Evolutionary conservation across 2,113 vertebrate genomes (phyloP).

Genomic region (Xiphias gladius): DNA sequence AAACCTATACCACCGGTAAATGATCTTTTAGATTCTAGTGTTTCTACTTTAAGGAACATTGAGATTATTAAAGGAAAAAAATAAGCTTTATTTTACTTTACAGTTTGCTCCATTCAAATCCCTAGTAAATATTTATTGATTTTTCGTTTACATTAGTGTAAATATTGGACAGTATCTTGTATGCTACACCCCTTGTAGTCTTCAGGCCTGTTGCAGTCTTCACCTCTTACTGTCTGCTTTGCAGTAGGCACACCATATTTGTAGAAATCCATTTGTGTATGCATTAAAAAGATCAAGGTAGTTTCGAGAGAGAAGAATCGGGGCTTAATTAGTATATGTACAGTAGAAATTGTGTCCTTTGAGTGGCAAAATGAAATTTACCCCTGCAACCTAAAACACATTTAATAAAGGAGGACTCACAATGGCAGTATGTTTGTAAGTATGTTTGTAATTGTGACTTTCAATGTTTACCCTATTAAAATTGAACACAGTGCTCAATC

Average conservation of each 20-base stretch:
- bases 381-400: slow-evolving; percentile 34
- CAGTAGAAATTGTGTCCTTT: slow-evolving; percentile 25
- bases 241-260: slow-evolving; percentile 11
- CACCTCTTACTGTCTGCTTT: background rate
- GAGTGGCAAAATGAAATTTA: slow-evolving; percentile 53
- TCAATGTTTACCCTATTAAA: slow-evolving; percentile 70
- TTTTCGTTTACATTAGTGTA: background rate
- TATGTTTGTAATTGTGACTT: slow-evolving; percentile 63
- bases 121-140: background rate
- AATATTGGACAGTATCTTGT: background rate
- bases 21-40: background rate
- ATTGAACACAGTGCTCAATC: slow-evolving; percentile 51
- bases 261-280: slow-evolving; percentile 32
- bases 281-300: slow-evolving; percentile 30
- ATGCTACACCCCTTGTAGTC: background rate
- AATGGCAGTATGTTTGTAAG: slow-evolving; percentile 45
- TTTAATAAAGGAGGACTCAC: slow-evolving; percentile 42
- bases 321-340: slow-evolving; percentile 11
- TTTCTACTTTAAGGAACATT: background rate
- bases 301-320: slow-evolving; percentile 17
- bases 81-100: background rate
- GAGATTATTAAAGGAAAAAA: background rate
- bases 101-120: background rate
- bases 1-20: background rate
- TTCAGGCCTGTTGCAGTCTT: background rate